Conservation (phyloP, 2,113 vertebrate species). For the Gadus chalcogrammus region DNA sequence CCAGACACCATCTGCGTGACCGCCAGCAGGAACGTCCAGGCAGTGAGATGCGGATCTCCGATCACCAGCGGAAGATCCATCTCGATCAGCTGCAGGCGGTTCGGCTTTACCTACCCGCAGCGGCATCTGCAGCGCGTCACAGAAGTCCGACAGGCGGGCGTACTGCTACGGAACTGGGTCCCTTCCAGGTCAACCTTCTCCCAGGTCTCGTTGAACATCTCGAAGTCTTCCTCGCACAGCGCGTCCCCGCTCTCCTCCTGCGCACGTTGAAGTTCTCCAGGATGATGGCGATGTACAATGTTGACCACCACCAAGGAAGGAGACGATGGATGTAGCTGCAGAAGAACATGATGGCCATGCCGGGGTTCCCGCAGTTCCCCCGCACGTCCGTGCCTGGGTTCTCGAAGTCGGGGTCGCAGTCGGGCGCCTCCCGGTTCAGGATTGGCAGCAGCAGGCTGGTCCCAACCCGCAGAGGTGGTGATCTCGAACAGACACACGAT, state of each 20-base stretch:
- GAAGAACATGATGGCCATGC: constrained; percentile 92
- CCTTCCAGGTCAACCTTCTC: constrained; percentile 89
- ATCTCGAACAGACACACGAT: constrained; percentile 97
- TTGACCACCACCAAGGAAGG: constrained; percentile 97
- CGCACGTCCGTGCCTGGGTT: constrained; percentile 81
- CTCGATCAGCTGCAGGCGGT: constrained; percentile 85
- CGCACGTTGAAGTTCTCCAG: constrained; percentile 97
- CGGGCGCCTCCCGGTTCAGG: constrained; percentile 84
- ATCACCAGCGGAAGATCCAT: constrained; percentile 92
- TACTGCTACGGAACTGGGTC: constrained; percentile 88
- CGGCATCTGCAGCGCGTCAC: constrained; percentile 85
- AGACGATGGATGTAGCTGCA: constrained; percentile 95
- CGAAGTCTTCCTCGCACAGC: constrained; percentile 92
- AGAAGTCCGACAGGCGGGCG: constrained; percentile 85
- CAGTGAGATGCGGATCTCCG: constrained; percentile 94
- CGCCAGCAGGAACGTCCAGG: constrained; percentile 89
- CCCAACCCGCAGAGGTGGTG: constrained; percentile 94
- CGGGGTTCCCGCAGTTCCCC: constrained; percentile 89
- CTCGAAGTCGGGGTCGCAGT: constrained; percentile 87
- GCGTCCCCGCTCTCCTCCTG: constrained; percentile 91
- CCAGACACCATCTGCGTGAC: constrained; percentile 91
- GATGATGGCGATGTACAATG: constrained; percentile 99
- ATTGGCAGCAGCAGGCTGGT: constrained; percentile 90
- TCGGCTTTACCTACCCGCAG: constrained; percentile 88
- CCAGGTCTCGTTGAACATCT: constrained; percentile 98